Evolutionary conservation across 2,797 vertebrate genomes (phyloP).

Genomic region (Phalanger gymnotis): DNA sequence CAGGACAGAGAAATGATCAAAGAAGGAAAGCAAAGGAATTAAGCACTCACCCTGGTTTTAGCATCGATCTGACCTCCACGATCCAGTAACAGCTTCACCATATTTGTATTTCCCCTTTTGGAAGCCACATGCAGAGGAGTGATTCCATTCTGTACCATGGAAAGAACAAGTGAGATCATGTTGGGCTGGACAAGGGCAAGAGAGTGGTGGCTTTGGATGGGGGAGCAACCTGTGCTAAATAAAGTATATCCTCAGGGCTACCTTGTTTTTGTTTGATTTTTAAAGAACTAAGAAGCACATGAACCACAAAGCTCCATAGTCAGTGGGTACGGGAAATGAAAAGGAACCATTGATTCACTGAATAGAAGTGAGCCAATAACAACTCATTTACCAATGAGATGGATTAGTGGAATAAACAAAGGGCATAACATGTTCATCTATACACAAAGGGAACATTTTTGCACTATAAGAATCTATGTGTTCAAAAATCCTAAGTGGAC

Average conservation of each 20-base stretch:
- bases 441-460: conserved; percentile 31
- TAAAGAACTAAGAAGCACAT: conserved; percentile 48
- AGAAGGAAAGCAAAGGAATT: conserved; percentile 69
- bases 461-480: neutral
- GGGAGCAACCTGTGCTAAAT: conserved; percentile 52
- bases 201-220: conserved; percentile 35
- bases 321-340: conserved; percentile 54
- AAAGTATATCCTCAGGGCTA: neutral
- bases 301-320: conserved; percentile 65
- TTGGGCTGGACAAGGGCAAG: conserved; percentile 49
- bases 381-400: conserved; percentile 35
- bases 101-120: conserved; percentile 98
- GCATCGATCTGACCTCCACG: conserved; percentile 97
- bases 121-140: conserved; percentile 98
- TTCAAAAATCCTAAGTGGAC: conserved; percentile 18
- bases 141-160: conserved; percentile 93
- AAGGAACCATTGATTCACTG: conserved; percentile 33
- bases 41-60: conserved; percentile 95
- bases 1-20: conserved; percentile 11
- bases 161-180: conserved; percentile 79
- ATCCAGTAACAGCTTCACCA: conserved; percentile 97
- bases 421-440: conserved; percentile 29
- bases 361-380: conserved; percentile 28
- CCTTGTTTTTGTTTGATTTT: conserved; percentile 15
- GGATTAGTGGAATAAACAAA: neutral